phyloP scores from a whole-genome alignment of 2,888 invertebrate genomes.

The Punctoribates punctum region DNA sequence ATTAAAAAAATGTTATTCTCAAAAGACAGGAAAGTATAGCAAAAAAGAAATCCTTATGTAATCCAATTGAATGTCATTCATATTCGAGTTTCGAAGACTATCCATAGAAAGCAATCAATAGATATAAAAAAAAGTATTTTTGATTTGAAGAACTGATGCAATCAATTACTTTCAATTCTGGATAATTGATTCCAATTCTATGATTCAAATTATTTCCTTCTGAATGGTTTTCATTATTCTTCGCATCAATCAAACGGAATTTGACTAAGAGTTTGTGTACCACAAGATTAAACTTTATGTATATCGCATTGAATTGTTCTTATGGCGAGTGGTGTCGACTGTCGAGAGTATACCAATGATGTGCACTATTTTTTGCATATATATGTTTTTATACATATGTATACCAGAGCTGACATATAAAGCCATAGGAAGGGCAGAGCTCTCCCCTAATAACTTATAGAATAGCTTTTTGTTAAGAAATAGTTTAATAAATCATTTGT shows the following conservation, averaged over 20 bases:
- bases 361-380: background rate
- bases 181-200: conserved; percentile 18
- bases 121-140: background rate
- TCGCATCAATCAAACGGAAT: conserved; percentile 6
- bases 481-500: conserved; percentile 23
- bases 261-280: conserved; percentile 4
- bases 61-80: background rate
- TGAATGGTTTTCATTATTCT: background rate
- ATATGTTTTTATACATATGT: background rate
- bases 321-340: background rate
- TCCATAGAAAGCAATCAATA: background rate
- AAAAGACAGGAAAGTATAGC: background rate
- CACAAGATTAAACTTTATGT: background rate
- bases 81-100: background rate
- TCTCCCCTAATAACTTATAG: conserved; percentile 7
- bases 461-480: conserved; percentile 28
- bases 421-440: background rate
- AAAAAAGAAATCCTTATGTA: conserved; percentile 17
- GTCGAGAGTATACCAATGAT: background rate
- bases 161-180: conserved; percentile 13
- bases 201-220: conserved; percentile 12
- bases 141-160: background rate
- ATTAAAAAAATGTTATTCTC: background rate
- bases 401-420: background rate
- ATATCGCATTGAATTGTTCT: background rate